Conservation (phyloP, 2,888 invertebrate species). For the Exephanes ischioxanthus region DNA sequence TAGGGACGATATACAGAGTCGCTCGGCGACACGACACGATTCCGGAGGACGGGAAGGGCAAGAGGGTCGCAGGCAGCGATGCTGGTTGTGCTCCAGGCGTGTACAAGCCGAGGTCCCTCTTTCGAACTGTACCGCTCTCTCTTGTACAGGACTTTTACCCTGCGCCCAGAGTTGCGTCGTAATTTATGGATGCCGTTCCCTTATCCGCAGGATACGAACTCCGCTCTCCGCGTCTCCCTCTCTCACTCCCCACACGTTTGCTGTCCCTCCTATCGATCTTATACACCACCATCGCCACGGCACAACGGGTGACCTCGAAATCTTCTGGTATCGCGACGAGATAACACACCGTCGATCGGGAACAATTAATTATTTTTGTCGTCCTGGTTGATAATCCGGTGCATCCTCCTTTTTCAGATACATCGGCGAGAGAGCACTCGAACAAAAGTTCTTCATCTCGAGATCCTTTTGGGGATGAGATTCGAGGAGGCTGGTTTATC, state of each 20-base stretch:
- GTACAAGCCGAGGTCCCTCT: constrained; percentile 47
- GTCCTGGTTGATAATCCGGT: not conserved
- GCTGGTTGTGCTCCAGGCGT: constrained; percentile 42
- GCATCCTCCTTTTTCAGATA: no score
- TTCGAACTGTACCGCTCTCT: constrained; percentile 76
- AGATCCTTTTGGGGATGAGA: not conserved
- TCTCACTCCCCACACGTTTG: constrained; percentile 78
- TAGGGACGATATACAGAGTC: constrained; percentile 23
- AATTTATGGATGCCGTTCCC: constrained; percentile 85
- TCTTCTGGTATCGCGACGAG: constrained; percentile 39
- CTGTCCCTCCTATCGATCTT: constrained; percentile 84
- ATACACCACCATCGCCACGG: constrained; percentile 75
- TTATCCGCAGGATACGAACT: constrained; percentile 85
- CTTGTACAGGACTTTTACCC: constrained; percentile 84
- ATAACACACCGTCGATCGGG: not conserved
- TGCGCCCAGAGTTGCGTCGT: constrained; percentile 83
- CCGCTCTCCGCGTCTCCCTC: constrained; percentile 65
- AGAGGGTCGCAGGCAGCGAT: constrained; percentile 56
- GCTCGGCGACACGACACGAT: constrained; percentile 49
- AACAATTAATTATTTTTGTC: not conserved
- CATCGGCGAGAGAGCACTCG: not conserved
- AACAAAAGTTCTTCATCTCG: not conserved
- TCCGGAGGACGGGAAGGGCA: constrained; percentile 56
- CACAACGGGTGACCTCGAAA: constrained; percentile 79
- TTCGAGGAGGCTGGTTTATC: not conserved